These are phyloP conservation scores for Glyphotaelius pellucidus DNA, from an alignment of 2,888 invertebrate species.

Conservation along the genomic window DNA sequence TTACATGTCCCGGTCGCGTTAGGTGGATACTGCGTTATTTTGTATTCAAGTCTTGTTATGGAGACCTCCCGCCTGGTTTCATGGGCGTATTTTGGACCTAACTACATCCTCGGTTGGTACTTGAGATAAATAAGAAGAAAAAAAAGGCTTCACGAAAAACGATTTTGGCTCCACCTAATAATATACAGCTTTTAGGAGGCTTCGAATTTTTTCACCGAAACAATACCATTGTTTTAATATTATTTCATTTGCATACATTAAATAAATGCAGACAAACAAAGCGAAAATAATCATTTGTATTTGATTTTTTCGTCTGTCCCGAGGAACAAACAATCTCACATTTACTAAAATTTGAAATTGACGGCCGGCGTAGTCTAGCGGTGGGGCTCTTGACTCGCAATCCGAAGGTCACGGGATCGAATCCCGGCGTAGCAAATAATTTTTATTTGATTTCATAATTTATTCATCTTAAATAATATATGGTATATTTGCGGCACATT, in stretches of 20 bases:
- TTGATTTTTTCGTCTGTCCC: background rate
- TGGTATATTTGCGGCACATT: no score
- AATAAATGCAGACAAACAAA: background rate
- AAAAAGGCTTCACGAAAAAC: background rate
- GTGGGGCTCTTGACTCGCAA: no score
- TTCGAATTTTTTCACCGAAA: background rate
- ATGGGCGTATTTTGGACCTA: slow-evolving; percentile 10
- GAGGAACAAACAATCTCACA: no score
- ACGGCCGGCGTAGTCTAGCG: no score
- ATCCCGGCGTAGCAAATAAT: no score
- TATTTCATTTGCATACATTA: background rate
- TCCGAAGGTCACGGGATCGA: no score
- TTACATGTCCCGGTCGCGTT: slow-evolving; percentile 17
- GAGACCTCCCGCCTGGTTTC: slow-evolving; percentile 31
- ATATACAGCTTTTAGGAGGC: background rate
- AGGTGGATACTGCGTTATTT: background rate
- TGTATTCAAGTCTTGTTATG: slow-evolving; percentile 19
- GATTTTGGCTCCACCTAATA: background rate
- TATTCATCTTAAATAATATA: no score
- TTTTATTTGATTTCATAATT: no score
- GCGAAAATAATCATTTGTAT: background rate
- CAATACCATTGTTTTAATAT: background rate
- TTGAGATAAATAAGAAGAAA: background rate
- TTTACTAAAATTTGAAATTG: no score
- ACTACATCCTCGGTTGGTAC: background rate